phyloP scores from a whole-genome alignment of 37 sponge, comb jelly and placozoan species.

The Mnemiopsis leidyi region DNA sequence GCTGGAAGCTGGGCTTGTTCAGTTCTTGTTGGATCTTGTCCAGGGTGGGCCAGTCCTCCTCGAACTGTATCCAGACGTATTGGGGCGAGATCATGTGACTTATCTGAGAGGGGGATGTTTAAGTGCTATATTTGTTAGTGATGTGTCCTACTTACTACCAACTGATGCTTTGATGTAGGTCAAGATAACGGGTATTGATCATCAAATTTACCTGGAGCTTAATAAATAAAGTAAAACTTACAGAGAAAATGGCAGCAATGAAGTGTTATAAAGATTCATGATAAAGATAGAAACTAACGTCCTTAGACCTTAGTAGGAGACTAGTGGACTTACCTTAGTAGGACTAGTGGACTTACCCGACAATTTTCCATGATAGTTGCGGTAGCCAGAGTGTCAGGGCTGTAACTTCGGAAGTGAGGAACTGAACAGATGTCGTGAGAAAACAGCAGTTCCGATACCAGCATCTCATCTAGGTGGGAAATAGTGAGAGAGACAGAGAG shows the following conservation, averaged over 20 bases:
- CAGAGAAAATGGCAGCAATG: no score
- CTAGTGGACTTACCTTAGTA: no score
- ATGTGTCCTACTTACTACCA: no score
- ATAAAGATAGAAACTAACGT: no score
- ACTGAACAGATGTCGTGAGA: background rate
- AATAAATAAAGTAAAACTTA: no score
- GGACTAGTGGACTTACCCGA: background rate
- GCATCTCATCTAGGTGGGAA: background rate
- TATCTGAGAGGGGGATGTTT: background rate
- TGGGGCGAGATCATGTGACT: background rate
- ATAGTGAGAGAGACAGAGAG: no score
- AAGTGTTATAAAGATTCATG: no score
- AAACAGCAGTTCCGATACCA: slow-evolving; percentile 35
- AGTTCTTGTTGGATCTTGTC: slow-evolving; percentile 27
- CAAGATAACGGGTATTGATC: no score
- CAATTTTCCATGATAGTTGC: background rate
- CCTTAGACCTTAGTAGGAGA: no score
- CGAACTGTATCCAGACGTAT: slow-evolving; percentile 44
- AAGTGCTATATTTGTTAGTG: no score
- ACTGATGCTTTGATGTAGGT: no score
- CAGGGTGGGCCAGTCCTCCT: slow-evolving; percentile 22
- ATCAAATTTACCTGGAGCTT: no score
- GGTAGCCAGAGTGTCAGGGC: background rate
- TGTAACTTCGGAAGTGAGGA: background rate
- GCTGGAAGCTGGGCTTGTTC: background rate